phyloP scores from a whole-genome alignment of 2,113 vertebrate species.

The Engraulis encrasicolus region DNA sequence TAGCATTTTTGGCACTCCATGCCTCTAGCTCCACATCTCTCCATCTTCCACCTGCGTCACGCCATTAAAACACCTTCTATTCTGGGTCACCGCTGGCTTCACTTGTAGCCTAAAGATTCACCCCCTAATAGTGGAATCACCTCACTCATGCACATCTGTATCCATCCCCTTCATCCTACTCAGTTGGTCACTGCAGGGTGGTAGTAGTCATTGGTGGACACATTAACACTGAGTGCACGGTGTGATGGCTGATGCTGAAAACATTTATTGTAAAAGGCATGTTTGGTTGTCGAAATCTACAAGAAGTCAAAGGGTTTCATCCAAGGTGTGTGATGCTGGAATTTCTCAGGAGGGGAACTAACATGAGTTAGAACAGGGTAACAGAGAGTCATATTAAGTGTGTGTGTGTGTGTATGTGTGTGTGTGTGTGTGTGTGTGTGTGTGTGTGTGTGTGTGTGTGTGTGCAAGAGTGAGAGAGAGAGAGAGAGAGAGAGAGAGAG shows the following conservation, averaged over 20 bases:
- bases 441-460: too few relatives aligned
- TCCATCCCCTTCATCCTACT: background rate
- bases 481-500: background rate
- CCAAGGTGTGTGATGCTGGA: background rate
- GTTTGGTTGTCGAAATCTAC: background rate
- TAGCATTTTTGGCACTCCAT: background rate
- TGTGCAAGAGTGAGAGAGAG: too few relatives aligned
- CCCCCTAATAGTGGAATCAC: too few relatives aligned
- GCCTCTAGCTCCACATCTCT: background rate
- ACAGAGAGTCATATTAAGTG: background rate
- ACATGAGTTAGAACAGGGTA: background rate
- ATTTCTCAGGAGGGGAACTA: background rate
- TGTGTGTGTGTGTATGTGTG: too few relatives aligned
- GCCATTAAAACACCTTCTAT: background rate
- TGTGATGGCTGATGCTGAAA: background rate
- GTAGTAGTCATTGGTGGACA: background rate
- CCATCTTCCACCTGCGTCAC: slow-evolving; percentile 47
- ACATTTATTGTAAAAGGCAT: background rate
- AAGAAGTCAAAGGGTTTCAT: background rate
- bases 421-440: too few relatives aligned
- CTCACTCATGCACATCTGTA: background rate
- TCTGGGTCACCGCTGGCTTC: background rate
- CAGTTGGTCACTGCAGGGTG: background rate
- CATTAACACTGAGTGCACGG: background rate
- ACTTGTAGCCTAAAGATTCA: background rate